A percentile compares a stretch with the other conserved stretches of the same genome.
These are phyloP conservation scores for Drosophila peninsularis DNA, from an alignment of 2,888 invertebrate species.

Conservation along the genomic window DNA sequence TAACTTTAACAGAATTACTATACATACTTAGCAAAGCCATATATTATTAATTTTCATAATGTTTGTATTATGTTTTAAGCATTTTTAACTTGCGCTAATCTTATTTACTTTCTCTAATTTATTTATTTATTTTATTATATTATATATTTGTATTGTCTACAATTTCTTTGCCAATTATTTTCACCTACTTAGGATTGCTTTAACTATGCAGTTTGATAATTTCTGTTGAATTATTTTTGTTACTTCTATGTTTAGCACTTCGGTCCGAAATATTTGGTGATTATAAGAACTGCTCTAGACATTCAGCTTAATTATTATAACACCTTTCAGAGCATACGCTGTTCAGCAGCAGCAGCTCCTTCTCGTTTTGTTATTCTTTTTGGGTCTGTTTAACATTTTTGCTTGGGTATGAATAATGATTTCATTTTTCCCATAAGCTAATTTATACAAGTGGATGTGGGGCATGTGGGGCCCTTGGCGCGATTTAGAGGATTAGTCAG, in stretches of 20 bases:
- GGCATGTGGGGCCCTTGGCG: conserved; percentile 60
- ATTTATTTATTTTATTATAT: neutral
- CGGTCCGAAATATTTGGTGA: neutral
- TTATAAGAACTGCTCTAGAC: conserved; percentile 11
- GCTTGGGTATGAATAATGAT: conserved; percentile 80
- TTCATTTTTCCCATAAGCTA: conserved; percentile 82
- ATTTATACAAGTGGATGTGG: conserved; percentile 79
- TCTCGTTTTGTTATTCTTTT: conserved; percentile 18
- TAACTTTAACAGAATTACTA: neutral
- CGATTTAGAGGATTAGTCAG: conserved; percentile 83
- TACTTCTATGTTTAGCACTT: conserved; percentile 1
- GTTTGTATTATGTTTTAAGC: neutral
- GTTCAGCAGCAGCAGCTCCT: conserved; percentile 3
- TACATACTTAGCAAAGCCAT: neutral
- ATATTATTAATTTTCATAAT: neutral
- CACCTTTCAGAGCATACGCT: conserved; percentile 45
- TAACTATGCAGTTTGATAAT: neutral
- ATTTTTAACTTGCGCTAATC: too few species aligned
- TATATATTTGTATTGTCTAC: neutral
- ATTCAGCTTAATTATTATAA: conserved; percentile 45
- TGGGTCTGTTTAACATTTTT: conserved; percentile 71
- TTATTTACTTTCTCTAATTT: too few species aligned
- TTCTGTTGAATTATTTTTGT: neutral
- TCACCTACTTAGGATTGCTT: neutral
- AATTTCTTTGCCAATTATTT: neutral